Conservation (phyloP, 2,113 vertebrate genomes). For the Aspiorhynchus laticeps region DNA sequence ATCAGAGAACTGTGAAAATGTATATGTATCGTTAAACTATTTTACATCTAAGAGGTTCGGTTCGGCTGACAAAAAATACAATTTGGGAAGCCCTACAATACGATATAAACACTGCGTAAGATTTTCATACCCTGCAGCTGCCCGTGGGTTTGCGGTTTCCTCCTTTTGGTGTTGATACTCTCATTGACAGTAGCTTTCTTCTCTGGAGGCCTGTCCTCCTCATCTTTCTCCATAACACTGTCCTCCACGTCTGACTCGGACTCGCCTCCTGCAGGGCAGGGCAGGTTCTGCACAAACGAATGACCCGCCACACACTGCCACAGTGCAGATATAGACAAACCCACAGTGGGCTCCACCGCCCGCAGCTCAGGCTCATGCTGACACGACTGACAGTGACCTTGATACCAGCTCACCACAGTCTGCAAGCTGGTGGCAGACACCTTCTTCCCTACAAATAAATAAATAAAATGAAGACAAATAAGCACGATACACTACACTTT, state of each 20-base stretch:
- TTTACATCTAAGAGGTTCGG: background rate
- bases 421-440: slow-evolving; percentile 80
- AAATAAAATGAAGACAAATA: background rate
- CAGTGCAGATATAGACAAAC: slow-evolving; percentile 80
- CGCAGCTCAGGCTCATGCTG: slow-evolving; percentile 83
- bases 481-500: background rate
- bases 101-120: background rate
- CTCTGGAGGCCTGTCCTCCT: background rate
- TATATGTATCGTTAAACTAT: background rate
- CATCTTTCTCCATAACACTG: slow-evolving; percentile 15
- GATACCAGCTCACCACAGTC: slow-evolving; percentile 86
- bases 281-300: slow-evolving; percentile 87
- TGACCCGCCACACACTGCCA: slow-evolving; percentile 87
- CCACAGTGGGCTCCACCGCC: slow-evolving; percentile 78
- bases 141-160: slow-evolving; percentile 32
- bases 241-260: slow-evolving; percentile 79
- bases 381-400: slow-evolving; percentile 83
- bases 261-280: slow-evolving; percentile 72
- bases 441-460: slow-evolving; percentile 71
- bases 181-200: slow-evolving; percentile 17
- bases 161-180: slow-evolving; percentile 48
- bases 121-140: slow-evolving; percentile 16
- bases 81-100: background rate
- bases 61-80: background rate
- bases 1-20: background rate